phyloP scores from a whole-genome alignment of 2,797 vertebrate species.

The Gymnothorax javanicus region DNA sequence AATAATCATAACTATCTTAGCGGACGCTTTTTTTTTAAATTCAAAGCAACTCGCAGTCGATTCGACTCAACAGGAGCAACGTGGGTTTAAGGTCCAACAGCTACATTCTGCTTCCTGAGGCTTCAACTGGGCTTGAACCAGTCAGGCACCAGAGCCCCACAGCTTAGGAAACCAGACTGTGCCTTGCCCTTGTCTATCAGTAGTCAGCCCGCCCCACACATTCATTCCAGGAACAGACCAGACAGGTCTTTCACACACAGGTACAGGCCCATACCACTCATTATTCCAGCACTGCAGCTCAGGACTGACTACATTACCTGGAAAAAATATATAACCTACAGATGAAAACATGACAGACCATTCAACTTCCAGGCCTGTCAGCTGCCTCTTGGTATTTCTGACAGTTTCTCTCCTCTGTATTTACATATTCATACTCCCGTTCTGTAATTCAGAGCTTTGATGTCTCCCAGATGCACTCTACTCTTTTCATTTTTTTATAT shows the following conservation, averaged over 20 bases:
- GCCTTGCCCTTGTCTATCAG: neutral
- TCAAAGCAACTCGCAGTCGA: too few relatives aligned
- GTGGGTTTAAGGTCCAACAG: too few relatives aligned
- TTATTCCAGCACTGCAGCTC: neutral
- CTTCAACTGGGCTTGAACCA: too few relatives aligned
- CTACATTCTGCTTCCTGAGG: too few relatives aligned
- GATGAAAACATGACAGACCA: conserved; percentile 1
- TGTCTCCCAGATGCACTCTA: neutral
- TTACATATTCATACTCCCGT: conserved; percentile 7
- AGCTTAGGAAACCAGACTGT: neutral
- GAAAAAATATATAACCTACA: neutral
- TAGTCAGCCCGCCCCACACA: neutral
- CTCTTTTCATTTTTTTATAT: neutral
- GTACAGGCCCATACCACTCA: neutral
- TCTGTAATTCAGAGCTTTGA: conserved; percentile 8
- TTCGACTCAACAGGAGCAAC: too few relatives aligned
- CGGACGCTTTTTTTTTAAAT: too few relatives aligned
- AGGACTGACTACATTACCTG: neutral
- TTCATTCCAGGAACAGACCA: neutral
- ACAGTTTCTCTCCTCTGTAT: conserved; percentile 1
- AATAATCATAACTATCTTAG: too few relatives aligned
- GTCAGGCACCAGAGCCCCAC: neutral
- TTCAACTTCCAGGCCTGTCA: neutral
- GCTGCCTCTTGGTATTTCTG: neutral
- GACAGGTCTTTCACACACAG: neutral